phyloP scores from a whole-genome alignment of 2,888 invertebrate species.

The Drosophila setosimentum region DNA sequence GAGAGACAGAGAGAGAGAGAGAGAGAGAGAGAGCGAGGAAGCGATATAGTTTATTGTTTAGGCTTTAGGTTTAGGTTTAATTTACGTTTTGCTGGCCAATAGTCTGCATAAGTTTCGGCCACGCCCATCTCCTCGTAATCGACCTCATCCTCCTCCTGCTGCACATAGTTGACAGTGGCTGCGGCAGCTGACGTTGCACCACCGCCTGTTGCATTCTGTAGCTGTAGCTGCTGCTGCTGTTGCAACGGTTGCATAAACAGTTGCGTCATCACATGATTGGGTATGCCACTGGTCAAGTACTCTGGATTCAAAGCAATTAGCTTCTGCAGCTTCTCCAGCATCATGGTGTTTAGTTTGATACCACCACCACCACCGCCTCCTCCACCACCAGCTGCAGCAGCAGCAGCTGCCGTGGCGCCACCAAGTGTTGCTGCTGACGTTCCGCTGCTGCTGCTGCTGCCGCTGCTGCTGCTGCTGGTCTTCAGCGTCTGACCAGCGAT shows the following conservation, averaged over 20 bases:
- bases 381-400: slow-evolving; percentile 23
- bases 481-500: background rate
- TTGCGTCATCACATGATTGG: slow-evolving; percentile 87
- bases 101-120: slow-evolving; percentile 99
- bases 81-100: slow-evolving; percentile 97
- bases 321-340: slow-evolving; percentile 84
- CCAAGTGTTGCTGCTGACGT: slow-evolving; percentile 5
- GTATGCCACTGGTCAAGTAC: slow-evolving; percentile 85
- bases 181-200: slow-evolving; percentile 42
- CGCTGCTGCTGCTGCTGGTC: slow-evolving; percentile 1
- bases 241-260: slow-evolving; percentile 87
- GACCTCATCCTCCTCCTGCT: slow-evolving; percentile 90
- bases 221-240: slow-evolving; percentile 5
- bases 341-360: slow-evolving; percentile 77
- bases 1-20: slow-evolving; percentile 20
- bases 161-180: slow-evolving; percentile 43
- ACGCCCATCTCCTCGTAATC: slow-evolving; percentile 99
- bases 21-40: slow-evolving; percentile 28
- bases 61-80: slow-evolving; percentile 30
- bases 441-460: background rate
- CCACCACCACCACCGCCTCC: slow-evolving; percentile 30
- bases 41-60: background rate
- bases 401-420: slow-evolving; percentile 40
- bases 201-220: slow-evolving; percentile 28
- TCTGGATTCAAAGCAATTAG: slow-evolving; percentile 84